A percentile compares a stretch with the other conserved stretches of the same genome.
These are phyloP conservation scores for Enhydra lutris DNA, from an alignment of 2,113 vertebrate species.

Conservation along the genomic window DNA sequence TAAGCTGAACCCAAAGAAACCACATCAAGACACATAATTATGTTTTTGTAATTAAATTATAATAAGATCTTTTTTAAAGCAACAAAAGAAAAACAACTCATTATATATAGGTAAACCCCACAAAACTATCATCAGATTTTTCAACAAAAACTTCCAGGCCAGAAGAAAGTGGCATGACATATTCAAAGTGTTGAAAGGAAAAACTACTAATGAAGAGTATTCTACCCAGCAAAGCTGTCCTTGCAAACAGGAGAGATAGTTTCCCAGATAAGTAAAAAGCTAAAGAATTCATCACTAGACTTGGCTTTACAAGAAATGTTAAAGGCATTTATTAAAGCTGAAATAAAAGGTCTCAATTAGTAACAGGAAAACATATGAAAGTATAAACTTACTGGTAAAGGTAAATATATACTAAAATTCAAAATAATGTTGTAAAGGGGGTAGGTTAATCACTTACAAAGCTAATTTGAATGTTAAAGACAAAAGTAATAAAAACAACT, in stretches of 20 bases:
- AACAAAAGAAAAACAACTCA: neutral
- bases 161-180: neutral
- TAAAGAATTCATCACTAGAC: neutral
- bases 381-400: neutral
- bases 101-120: neutral
- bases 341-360: neutral
- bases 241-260: neutral
- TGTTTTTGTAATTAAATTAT: neutral
- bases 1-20: neutral
- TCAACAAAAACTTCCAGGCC: neutral
- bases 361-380: neutral
- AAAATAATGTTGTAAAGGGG: neutral
- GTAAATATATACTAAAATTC: neutral
- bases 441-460: neutral
- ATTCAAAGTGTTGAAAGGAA: neutral
- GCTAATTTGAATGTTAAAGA: neutral
- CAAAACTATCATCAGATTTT: neutral
- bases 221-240: neutral
- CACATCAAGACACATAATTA: neutral
- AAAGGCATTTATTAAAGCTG: neutral
- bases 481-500: neutral
- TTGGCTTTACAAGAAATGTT: neutral
- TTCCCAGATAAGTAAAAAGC: neutral
- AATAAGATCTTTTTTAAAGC: neutral
- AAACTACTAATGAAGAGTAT: neutral